These are phyloP conservation scores for Nipponacmea schrenckii DNA, from an alignment of 2,888 invertebrate species.

Conservation along the genomic window DNA sequence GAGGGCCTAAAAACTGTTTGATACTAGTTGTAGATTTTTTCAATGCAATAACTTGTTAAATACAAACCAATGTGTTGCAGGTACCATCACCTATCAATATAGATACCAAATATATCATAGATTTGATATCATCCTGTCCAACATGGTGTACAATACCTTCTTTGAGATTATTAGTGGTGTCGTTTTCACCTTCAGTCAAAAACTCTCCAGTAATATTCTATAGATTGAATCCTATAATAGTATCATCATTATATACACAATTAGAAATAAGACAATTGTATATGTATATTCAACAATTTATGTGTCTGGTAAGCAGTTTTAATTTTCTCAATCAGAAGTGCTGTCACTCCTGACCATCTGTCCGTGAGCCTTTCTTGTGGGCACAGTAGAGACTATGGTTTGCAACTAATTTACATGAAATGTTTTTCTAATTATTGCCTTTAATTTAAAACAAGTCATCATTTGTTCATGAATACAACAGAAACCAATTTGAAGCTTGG, in stretches of 20 bases:
- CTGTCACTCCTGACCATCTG: too few species aligned
- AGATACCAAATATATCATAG: neutral
- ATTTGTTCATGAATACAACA: too few species aligned
- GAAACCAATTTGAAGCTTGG: too few species aligned
- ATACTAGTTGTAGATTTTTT: too few species aligned
- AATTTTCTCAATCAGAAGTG: too few species aligned
- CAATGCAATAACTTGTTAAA: too few species aligned
- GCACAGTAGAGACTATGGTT: too few species aligned
- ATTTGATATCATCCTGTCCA: neutral
- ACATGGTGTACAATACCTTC: neutral
- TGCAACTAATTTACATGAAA: too few species aligned
- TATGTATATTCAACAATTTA: slow-evolving; percentile 1
- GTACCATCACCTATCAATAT: neutral
- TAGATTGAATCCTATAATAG: neutral
- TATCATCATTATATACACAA: neutral
- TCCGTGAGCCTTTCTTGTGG: too few species aligned
- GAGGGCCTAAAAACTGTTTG: too few species aligned
- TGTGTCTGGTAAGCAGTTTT: neutral
- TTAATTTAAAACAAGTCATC: too few species aligned
- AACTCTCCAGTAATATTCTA: neutral
- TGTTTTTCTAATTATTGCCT: too few species aligned
- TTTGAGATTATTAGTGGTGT: neutral
- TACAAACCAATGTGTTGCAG: neutral
- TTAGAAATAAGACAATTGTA: neutral
- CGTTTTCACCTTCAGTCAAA: neutral